Base-by-base conservation (phyloP, 2,113 vertebrate genomes). In the Hippocampus zosterae region DNA sequence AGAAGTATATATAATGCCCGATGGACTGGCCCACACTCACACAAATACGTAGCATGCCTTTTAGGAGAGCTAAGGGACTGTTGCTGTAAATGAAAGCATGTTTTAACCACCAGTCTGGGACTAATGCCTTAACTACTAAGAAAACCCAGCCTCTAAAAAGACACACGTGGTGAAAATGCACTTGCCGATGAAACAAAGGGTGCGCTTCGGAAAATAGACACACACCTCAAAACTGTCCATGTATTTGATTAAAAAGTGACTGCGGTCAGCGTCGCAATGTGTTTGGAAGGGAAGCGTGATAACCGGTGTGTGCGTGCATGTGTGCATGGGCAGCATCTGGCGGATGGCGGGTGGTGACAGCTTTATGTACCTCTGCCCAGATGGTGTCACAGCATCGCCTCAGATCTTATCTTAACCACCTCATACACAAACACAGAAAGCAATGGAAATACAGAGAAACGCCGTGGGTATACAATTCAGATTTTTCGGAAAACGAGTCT, bases 351-450 rank as follows among this genome's bases (percentile, higher is more conserved):
- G 91, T 88, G 85, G 82, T 86, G 82, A 88, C 90, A 92, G 92
- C 87, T 91, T 92, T 91, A 92, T 91, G 89, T 87, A 85, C 90
- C 76, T 88, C 81, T 81, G 89, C 88, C 91, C 92, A 93, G 91
- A 93, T 93, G 92, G 92, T 90, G 87, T 89, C 91, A 92, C 92
- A 93, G 92, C 88, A 82, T 86, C 80, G 70, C 85, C 80, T 87
- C 86, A 87, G 90, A 92, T 88, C 87, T 90, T 84, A 87, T 90
- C 81, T 82, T 88, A 88, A 90, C 85, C 84, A 72, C 89, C 87
- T 84, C 77, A 72, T 23, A 59, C 65, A 66, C 68, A 71, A 53
- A 72, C 67, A 72, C 33, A 70, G 60, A 66, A 72, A 69, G 46
- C 67, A 72, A 81, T 72, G 67, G 66, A 69, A 73, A 80, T 73